Evolutionary conservation across 2,113 vertebrate species (phyloP).

Genomic region (Hippocampus guttulatus): DNA sequence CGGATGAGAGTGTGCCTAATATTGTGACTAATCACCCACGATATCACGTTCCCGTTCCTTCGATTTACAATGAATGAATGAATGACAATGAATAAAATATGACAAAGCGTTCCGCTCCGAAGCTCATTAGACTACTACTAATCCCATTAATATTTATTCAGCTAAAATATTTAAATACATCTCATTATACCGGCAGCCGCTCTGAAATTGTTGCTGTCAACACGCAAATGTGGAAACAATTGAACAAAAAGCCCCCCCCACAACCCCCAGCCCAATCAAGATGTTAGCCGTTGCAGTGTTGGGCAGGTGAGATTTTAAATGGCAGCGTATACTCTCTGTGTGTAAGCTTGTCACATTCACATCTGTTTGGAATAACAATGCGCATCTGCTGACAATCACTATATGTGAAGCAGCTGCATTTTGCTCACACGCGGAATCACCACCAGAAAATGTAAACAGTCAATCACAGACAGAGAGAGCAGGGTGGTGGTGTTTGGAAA

Average conservation of each 20-base stretch:
- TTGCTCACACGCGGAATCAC: slow-evolving; percentile 1
- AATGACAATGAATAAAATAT: slow-evolving; percentile 72
- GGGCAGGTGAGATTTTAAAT: slow-evolving; percentile 80
- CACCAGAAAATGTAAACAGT: neutral
- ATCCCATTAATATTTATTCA: slow-evolving; percentile 56
- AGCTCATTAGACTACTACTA: slow-evolving; percentile 74
- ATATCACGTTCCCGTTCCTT: slow-evolving; percentile 63
- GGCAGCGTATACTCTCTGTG: slow-evolving; percentile 77
- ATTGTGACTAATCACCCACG: neutral
- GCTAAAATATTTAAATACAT: slow-evolving; percentile 44
- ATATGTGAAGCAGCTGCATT: slow-evolving; percentile 36
- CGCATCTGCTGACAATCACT: slow-evolving; percentile 59
- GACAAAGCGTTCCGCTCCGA: slow-evolving; percentile 62
- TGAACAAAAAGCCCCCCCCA: slow-evolving; percentile 2
- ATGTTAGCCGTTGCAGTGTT: slow-evolving; percentile 54
- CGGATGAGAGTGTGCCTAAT: neutral
- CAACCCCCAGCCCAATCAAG: slow-evolving; percentile 8
- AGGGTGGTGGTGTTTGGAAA: neutral
- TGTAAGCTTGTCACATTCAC: slow-evolving; percentile 80
- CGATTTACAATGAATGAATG: slow-evolving; percentile 62
- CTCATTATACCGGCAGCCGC: slow-evolving; percentile 26
- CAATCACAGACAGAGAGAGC: neutral
- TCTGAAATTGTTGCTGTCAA: slow-evolving; percentile 11
- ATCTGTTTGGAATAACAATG: slow-evolving; percentile 63
- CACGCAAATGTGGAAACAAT: slow-evolving; percentile 1